Evolutionary conservation across 2,888 invertebrate species (phyloP).

Genomic region (Nasonia oneida): DNA sequence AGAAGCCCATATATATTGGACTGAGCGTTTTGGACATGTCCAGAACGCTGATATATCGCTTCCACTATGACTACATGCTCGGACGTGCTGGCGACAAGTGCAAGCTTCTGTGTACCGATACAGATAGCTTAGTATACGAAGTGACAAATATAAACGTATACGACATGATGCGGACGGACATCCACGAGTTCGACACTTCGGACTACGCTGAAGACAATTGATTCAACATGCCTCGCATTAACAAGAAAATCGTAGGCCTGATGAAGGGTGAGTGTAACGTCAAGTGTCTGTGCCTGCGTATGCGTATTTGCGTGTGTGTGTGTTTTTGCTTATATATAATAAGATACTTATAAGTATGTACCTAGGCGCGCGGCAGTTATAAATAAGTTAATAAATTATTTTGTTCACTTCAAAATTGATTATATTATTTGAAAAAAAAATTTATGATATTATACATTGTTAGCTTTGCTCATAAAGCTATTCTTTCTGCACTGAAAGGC

Average conservation of each 20-base stretch:
- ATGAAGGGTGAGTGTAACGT: conserved; percentile 53
- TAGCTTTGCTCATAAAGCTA: too few species aligned
- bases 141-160: conserved; percentile 73
- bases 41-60: conserved; percentile 71
- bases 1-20: conserved; percentile 72
- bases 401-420: too few species aligned
- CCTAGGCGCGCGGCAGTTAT: too few species aligned
- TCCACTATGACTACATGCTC: conserved; percentile 67
- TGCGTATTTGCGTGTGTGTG: too few species aligned
- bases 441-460: too few species aligned
- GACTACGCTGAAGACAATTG: conserved; percentile 51
- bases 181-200: conserved; percentile 72
- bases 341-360: too few species aligned
- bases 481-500: too few species aligned
- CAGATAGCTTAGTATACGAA: conserved; percentile 67
- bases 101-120: conserved; percentile 57
- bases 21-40: conserved; percentile 56
- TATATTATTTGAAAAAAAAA: too few species aligned
- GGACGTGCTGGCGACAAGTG: conserved; percentile 26
- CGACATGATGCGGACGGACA: conserved; percentile 64
- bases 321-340: too few species aligned
- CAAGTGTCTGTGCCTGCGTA: neutral
- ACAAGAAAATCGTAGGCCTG: neutral
- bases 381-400: too few species aligned
- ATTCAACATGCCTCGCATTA: conserved; percentile 61